phyloP scores from a whole-genome alignment of 1,140 invertebrate genomes.

The Parasteatoda tepidariorum region DNA sequence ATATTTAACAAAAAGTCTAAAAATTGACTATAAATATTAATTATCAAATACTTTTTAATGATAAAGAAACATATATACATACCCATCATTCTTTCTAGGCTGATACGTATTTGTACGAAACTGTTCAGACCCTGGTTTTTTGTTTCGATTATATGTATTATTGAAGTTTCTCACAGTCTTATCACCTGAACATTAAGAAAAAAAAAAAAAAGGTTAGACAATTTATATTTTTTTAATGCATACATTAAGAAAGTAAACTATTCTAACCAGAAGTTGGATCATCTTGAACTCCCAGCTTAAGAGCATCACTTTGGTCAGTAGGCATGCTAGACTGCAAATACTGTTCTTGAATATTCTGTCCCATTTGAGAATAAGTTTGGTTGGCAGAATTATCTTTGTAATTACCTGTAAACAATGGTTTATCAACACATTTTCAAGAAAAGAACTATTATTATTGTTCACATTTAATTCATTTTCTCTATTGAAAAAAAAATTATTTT shows the following conservation, averaged over 20 bases:
- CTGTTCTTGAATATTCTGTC: slow-evolving; percentile 34
- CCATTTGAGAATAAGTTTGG: slow-evolving; percentile 34
- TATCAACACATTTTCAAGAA: background rate
- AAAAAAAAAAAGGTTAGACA: too few relatives aligned
- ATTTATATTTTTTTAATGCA: too few relatives aligned
- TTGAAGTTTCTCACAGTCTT: slow-evolving; percentile 36
- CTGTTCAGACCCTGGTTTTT: slow-evolving; percentile 43
- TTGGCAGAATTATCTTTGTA: slow-evolving; percentile 22
- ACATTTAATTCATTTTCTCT: background rate
- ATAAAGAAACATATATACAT: background rate
- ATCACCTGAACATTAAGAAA: background rate
- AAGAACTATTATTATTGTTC: too few relatives aligned
- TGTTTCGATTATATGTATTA: slow-evolving; percentile 37
- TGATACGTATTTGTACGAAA: slow-evolving; percentile 43
- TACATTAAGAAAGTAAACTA: background rate
- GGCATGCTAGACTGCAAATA: slow-evolving; percentile 19
- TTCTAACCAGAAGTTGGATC: slow-evolving; percentile 20
- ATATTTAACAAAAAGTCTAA: too few relatives aligned
- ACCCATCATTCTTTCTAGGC: slow-evolving; percentile 49
- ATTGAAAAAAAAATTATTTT: background rate
- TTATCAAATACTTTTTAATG: too few relatives aligned
- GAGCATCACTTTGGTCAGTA: slow-evolving; percentile 38
- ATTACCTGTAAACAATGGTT: slow-evolving; percentile 12
- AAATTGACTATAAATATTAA: too few relatives aligned
- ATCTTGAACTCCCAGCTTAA: slow-evolving; percentile 27